These are phyloP conservation scores for Oreotrochilus melanogaster DNA, from an alignment of 2,113 vertebrate species.

Conservation along the genomic window DNA sequence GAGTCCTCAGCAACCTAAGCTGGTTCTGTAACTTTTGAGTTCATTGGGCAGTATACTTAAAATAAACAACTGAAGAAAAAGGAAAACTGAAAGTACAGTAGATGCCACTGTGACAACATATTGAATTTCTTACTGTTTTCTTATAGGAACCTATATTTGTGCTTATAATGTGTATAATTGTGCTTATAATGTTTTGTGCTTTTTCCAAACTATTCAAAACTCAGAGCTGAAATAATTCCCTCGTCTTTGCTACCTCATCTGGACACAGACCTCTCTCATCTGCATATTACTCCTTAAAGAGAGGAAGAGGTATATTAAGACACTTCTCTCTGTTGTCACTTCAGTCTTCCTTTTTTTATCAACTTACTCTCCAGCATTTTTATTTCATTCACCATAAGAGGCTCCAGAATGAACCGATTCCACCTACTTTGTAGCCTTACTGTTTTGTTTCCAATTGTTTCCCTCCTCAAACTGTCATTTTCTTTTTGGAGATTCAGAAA, in stretches of 20 bases:
- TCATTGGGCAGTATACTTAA: neutral
- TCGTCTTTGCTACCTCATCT: neutral
- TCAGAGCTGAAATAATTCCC: neutral
- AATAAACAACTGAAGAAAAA: neutral
- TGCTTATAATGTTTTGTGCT: neutral
- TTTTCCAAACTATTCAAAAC: neutral
- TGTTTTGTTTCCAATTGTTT: neutral
- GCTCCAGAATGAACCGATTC: neutral
- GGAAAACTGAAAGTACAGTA: neutral
- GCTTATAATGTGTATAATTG: neutral
- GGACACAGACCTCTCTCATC: neutral
- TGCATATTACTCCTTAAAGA: neutral
- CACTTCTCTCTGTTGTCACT: neutral
- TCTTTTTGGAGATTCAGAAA: neutral
- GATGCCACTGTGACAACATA: rapidly evolving
- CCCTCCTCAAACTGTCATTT: neutral
- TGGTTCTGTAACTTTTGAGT: neutral
- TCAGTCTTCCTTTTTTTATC: neutral
- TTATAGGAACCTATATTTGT: neutral
- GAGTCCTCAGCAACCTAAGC: neutral
- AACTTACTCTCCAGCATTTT: neutral
- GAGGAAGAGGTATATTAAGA: neutral
- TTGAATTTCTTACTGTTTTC: neutral
- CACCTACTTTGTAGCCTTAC: neutral
- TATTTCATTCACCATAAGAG: neutral